Evolutionary conservation across 2,888 invertebrate genomes (phyloP), one percentile per base, ranked within the genome.

Genomic region (Metacarcinus magister): DNA sequence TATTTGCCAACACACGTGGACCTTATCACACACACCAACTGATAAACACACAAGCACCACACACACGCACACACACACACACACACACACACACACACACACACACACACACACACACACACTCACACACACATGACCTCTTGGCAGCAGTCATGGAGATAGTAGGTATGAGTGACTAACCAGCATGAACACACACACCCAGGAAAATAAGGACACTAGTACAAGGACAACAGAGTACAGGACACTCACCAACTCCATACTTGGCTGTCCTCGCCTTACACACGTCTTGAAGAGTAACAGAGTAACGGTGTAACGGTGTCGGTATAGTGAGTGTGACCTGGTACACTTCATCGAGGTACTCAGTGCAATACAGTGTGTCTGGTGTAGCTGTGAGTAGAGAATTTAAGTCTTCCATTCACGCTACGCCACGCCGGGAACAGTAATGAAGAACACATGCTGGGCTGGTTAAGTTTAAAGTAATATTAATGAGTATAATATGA

Each of bases 81-180:
- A 46, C 92, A 92, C 92, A 92, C 92, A 46, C 92, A 92, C 48
- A 92, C 92, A 92, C 48, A 92, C 92, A 92, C 92, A 92, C 92
- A 92, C 92, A 54, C 93, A 67, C 67, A 67, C 23, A n/a, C 67
- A 93, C 93, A 7, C 28, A 67, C 75, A 4, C 13, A 67, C 39
- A 67, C 23, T 8, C 39, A 28, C 10, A 32, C 7, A 16, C 32
- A 82, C 32, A 32, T 8, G n/a, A 93, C 93, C 19, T 60, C 10
- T 28, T 48, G 46, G 28, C 93, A 67, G 7, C 23, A 16, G 54
- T 67, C 60, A 13, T 44, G 28, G 10, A 44, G 54, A 19, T 19
- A 19, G 8, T 54, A 16, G 54, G 16, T 19, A 19, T 46, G 46
- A 23, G 8, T 46, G 39, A 93, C 60, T 2, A 23, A 93, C 54